Base-by-base conservation (phyloP, 2,113 vertebrate species). In the Mugil cephalus region DNA sequence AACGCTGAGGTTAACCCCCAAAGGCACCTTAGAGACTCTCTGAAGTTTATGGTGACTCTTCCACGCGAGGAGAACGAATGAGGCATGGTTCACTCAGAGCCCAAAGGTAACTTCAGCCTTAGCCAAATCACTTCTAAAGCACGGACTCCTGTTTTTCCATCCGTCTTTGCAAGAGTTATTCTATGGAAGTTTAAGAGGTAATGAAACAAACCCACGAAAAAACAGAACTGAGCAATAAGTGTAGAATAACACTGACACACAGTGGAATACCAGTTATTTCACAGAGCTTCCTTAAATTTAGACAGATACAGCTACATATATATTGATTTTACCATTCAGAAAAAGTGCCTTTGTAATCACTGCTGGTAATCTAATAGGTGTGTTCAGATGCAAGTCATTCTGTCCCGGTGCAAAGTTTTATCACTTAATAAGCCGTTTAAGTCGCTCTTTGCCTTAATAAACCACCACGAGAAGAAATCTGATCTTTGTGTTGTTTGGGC, bases 21-120 rank as follows among this genome's bases (percentile, higher is more conserved):
- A 62, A 76, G 80, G 75, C 58, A 17, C 76, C 66, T 76, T 59
- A 62, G 78, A 86, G 73, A 74, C 60, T 73, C 61, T 69, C 47
- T 74, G 62, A 89, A 81, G 88, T 86, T 87, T 79, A 79, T 54
- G 60, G 83, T 64, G 77, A 80, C 66, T 80, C 70, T 68, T 71
- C 24, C 60, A 75, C 55, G 78, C 30, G 8, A 69, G 66, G 56
- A 83, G 77, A 88, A 72, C 66, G 69, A 69, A 86, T 70, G 78
- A 79, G 64, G 50, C 52, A 35, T 19, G 72, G 67, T 63, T 78
- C 59, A 56, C 51, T 58, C 72, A 59, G 30, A 21, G 58, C 78
- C 76, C 61, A 56, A 55, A 82, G 77, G 69, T 70, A 79, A 65
- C 69, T 74, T 63, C 18, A 52, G 54, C 15, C 48, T 30, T 9